phyloP scores from a whole-genome alignment of 2,113 vertebrate species.

The Scytalopus superciliaris region DNA sequence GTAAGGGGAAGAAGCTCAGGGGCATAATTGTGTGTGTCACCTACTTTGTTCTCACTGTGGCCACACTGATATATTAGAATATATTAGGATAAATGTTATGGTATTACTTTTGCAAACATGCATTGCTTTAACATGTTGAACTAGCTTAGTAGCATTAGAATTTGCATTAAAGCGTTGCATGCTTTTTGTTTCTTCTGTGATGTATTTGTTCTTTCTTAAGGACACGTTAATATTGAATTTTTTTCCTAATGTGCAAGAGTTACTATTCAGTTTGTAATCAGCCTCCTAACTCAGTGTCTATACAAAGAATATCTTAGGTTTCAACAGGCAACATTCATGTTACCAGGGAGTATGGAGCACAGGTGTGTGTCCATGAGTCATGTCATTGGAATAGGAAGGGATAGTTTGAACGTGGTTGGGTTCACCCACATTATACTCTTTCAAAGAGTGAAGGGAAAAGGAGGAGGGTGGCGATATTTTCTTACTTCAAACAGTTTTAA shows the following conservation, averaged over 20 bases:
- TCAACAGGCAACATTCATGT: neutral
- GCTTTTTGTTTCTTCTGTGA: neutral
- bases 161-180: neutral
- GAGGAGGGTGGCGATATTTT: neutral
- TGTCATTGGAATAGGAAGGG: neutral
- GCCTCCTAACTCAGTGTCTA: neutral
- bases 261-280: neutral
- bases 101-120: neutral
- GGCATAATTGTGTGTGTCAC: neutral
- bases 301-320: neutral
- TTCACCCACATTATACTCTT: neutral
- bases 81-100: neutral
- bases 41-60: neutral
- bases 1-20: neutral
- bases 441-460: neutral
- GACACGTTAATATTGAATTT: neutral
- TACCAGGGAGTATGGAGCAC: neutral
- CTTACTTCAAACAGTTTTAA: neutral
- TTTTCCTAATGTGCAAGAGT: neutral
- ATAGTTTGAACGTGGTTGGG: neutral
- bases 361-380: neutral
- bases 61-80: neutral
- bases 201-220: neutral
- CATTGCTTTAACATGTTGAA: neutral
- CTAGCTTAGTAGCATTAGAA: neutral